These are phyloP conservation scores for Liolophura sinensis DNA, from an alignment of 1,140 invertebrate genomes.

Conservation along the genomic window DNA sequence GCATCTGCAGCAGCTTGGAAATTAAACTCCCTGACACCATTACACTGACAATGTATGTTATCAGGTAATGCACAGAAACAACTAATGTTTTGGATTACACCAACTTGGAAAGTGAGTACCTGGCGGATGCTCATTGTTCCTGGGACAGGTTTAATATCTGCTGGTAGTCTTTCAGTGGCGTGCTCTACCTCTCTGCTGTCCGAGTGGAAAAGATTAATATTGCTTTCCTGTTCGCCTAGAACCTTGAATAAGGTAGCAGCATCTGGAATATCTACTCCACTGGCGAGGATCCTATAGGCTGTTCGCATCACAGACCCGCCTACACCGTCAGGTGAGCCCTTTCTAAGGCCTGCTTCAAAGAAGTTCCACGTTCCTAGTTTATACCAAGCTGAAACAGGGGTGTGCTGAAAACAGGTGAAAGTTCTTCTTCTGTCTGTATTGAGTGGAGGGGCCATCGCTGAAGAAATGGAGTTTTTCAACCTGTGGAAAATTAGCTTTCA, in stretches of 20 bases:
- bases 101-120: slow-evolving; percentile 1
- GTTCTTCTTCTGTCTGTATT: slow-evolving; percentile 18
- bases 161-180: not conserved
- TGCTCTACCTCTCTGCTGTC: not conserved
- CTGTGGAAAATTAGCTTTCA: slow-evolving; percentile 9
- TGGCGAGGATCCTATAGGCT: slow-evolving; percentile 7
- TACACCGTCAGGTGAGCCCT: slow-evolving; percentile 58
- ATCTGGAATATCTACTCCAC: slow-evolving; percentile 12
- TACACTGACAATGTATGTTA: too few species aligned
- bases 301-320: slow-evolving; percentile 55
- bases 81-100: too few species aligned
- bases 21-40: too few species aligned
- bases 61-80: too few species aligned
- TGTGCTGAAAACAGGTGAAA: slow-evolving; percentile 15
- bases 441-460: slow-evolving; percentile 15
- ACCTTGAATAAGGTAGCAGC: slow-evolving; percentile 11
- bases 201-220: not conserved
- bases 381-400: slow-evolving; percentile 4
- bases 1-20: too few species aligned
- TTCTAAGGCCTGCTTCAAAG: slow-evolving; percentile 57
- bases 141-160: slow-evolving; percentile 1
- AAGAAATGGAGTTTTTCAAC: slow-evolving; percentile 12
- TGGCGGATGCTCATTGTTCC: slow-evolving; percentile 15
- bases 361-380: slow-evolving; percentile 49
- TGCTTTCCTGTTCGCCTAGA: not conserved